phyloP scores from a whole-genome alignment of 2,888 invertebrate species.

The Oscheius sp. region DNA sequence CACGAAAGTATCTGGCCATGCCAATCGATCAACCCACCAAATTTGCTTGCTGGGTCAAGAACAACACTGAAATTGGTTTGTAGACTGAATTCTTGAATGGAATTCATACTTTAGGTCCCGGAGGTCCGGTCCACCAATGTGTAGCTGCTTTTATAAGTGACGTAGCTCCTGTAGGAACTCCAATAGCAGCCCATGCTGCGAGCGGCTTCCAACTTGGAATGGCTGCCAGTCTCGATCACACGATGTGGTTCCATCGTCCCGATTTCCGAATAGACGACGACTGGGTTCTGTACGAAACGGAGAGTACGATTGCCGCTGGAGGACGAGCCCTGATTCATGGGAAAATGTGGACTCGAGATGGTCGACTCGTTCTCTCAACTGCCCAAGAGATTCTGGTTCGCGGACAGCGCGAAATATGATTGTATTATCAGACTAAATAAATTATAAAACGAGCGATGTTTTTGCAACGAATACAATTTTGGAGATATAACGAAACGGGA shows the following conservation, averaged over 20 bases:
- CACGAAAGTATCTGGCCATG: slow-evolving; percentile 48
- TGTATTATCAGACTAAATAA: neutral
- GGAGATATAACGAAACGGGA: neutral
- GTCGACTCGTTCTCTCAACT: slow-evolving; percentile 74
- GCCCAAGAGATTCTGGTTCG: slow-evolving; percentile 75
- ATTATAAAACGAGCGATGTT: slow-evolving; percentile 8
- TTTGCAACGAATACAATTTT: neutral
- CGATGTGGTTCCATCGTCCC: slow-evolving; percentile 75
- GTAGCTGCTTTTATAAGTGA: slow-evolving; percentile 75
- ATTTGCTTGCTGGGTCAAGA: slow-evolving; percentile 72
- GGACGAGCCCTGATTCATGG: slow-evolving; percentile 74
- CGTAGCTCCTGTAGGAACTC: slow-evolving; percentile 58
- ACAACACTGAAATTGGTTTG: slow-evolving; percentile 70
- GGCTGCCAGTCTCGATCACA: slow-evolving; percentile 75
- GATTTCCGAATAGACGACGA: slow-evolving; percentile 74
- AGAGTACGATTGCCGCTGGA: slow-evolving; percentile 74
- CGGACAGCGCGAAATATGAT: slow-evolving; percentile 30
- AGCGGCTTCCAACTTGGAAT: slow-evolving; percentile 60
- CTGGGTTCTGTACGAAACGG: slow-evolving; percentile 75
- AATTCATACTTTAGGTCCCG: slow-evolving; percentile 58
- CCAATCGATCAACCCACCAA: slow-evolving; percentile 55
- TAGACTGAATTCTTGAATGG: neutral
- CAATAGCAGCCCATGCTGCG: slow-evolving; percentile 51
- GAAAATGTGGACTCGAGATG: slow-evolving; percentile 75
- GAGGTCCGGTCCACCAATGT: slow-evolving; percentile 74